Percentiles rank a stretch among this genome's conserved stretches.
These are phyloP conservation scores for Galeopterus variegatus DNA, from an alignment of 2,113 vertebrate species.

Conservation along the genomic window DNA sequence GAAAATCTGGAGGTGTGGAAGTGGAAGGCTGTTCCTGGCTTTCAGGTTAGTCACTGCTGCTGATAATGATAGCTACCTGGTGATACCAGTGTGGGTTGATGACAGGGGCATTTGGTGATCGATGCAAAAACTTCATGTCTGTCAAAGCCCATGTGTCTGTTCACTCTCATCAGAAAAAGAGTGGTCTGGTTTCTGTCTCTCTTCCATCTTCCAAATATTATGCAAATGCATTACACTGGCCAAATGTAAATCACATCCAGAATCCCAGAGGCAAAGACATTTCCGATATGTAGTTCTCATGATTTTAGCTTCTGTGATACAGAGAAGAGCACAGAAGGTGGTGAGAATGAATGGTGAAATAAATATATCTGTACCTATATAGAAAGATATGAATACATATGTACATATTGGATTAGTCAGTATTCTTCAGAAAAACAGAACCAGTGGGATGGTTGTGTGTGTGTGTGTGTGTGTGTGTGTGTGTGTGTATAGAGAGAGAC, in stretches of 20 bases:
- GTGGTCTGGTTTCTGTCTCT: neutral
- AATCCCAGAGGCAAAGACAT: neutral
- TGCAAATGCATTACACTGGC: neutral
- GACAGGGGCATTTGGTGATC: neutral
- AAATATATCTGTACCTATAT: neutral
- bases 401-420: neutral
- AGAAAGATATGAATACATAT: neutral
- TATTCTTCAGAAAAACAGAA: slow-evolving; percentile 21
- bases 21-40: neutral
- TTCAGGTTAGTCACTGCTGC: neutral
- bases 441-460: neutral
- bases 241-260: neutral
- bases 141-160: neutral
- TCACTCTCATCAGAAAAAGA: neutral
- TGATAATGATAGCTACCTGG: neutral
- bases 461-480: too few relatives aligned
- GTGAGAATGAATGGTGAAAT: neutral
- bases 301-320: neutral
- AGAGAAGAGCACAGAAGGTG: neutral
- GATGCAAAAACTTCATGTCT: neutral
- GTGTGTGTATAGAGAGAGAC: too few relatives aligned
- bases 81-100: neutral
- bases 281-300: neutral
- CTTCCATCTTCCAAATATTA: neutral
- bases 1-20: neutral